Base-by-base conservation (phyloP, 2,797 vertebrate species). In the Pampus argenteus region DNA sequence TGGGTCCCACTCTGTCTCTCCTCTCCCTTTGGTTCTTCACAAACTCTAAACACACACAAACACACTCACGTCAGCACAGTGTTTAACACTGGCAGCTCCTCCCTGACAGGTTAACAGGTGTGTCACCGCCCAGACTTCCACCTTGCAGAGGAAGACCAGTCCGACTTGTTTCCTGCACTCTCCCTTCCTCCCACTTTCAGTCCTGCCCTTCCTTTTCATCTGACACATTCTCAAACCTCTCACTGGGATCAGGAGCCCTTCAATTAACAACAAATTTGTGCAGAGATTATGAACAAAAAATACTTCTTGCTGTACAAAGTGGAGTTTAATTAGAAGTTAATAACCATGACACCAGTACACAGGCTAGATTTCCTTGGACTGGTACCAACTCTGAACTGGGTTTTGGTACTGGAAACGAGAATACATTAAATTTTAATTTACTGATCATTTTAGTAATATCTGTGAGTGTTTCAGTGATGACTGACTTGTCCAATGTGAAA, bases 41-140 rank as follows among this genome's bases (percentile, higher is more conserved):
- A 38, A 38, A 56, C 34, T 68, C 57, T 58, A 40, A 72, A 82
- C 71, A 86, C 74, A 58, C 74, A 54, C 58, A 22, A 45, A 65
- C 40, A 60, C 36, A 60, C 66, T 56, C 10, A 74, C 74, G 84
- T 88, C 86, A 81, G 75, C 50, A 42, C 25, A 56, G 75, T 51
- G 79, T 83, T 89, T 65, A 79, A 85, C 42, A 62, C 66, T 34
- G 29, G 62, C 66, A 63, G 88, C 93, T 89, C 93, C 93, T 82
- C 93, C 94, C 92, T 85, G 54, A 61, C 87, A 80, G 76, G 85
- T 88, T 74, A 82, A 66, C 90, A 89, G 89, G 92, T 86, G 91
- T 89, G 94, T 82, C 83, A 49, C 90, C 86, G 66, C 93, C 91
- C 90, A 89, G 84, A 85, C 83, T 81, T 84, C 81, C 83, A 88